Base-by-base conservation (phyloP, 2,797 vertebrate genomes). In the Hoplostethus mediterraneus region DNA sequence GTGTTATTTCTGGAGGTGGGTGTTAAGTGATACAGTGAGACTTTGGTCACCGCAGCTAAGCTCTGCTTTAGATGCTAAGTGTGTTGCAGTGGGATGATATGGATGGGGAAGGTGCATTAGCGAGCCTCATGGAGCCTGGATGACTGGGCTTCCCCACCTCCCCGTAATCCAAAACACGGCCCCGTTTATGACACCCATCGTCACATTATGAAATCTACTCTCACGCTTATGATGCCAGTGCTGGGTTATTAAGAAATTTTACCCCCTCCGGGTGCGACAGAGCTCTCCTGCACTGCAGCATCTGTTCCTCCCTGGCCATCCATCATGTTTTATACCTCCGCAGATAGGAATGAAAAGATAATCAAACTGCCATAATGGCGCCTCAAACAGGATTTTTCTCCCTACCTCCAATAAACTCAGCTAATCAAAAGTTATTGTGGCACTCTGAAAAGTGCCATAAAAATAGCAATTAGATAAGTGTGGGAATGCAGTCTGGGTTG, bases 371-470 rank as follows among this genome's bases (percentile, higher is more conserved):
- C 75, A 83, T 88, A 78, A 90, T 73, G 82, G 79, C 62, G 60
- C 71, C 73, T 89, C 83, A 84, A 90, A 90, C 90, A 80, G 73
- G 71, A 66, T 49, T 75, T 82, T 84, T 42, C 48, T 68, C 63
- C 66, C 40, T 45, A 75, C 81, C 77, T 74, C 71, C 81, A 89
- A 88, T 94, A 93, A 94, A 93, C 83, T 89, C 68, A 79, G 81
- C 90, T 92, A 92, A 95, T 95, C 92, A 95, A 94, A 94, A 89
- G 91, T 94, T 91, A 94, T 92, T 90, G 90, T 94, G 81, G 87
- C 83, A 80, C 90, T 85, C 85, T 79, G 90, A 91, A 90, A 93
- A 89, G 83, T 38, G 30, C 69, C 86, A 82, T 94, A 94, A 94
- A 94, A 93, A 90, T 63, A 79, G 88, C 92, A 93, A 94, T 94